phyloP scores from a whole-genome alignment of 2,888 invertebrate species.

The Ochropleura plecta region DNA sequence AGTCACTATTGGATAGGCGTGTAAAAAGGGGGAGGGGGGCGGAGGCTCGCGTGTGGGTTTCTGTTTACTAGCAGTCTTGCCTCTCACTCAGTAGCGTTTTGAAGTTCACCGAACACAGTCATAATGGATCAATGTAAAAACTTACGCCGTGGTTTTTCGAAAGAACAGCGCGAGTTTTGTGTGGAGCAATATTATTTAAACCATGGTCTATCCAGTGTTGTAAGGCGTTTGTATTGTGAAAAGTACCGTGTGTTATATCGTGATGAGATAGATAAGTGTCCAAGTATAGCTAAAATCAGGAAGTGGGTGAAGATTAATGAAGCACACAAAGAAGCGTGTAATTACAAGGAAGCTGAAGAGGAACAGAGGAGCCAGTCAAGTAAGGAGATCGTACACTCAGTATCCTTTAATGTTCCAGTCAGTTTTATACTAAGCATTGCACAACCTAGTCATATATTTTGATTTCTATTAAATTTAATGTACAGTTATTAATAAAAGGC shows the following conservation, averaged over 20 bases:
- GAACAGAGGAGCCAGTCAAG: background rate
- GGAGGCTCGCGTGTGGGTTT: background rate
- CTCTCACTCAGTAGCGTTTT: constrained; percentile 5
- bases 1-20: constrained; percentile 1
- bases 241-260: background rate
- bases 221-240: constrained; percentile 13
- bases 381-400: background rate
- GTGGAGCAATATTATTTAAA: constrained; percentile 25
- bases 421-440: background rate
- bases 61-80: background rate
- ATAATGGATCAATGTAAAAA: background rate
- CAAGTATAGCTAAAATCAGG: background rate
- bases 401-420: background rate
- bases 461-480: no score
- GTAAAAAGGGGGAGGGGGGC: background rate
- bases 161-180: constrained; percentile 14
- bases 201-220: background rate
- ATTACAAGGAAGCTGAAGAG: background rate
- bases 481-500: background rate
- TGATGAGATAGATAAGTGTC: background rate
- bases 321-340: no score
- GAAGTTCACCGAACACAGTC: background rate
- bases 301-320: constrained; percentile 10
- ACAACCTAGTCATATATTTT: no score
- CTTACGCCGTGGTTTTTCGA: background rate